Evolutionary conservation across 2,888 invertebrate genomes (phyloP).

Genomic region (Leptothorax acervorum): DNA sequence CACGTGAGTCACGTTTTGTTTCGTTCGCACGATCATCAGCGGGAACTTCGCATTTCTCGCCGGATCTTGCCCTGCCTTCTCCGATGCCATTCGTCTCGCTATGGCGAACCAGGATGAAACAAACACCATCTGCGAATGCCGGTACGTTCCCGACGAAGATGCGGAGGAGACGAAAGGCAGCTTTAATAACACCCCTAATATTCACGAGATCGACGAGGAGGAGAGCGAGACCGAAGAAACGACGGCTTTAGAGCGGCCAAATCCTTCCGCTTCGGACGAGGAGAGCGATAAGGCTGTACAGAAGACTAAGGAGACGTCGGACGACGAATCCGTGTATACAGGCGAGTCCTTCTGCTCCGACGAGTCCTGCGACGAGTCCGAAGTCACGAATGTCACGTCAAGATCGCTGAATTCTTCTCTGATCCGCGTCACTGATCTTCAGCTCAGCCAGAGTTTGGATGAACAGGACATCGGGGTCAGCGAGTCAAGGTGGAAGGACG

Average conservation of each 20-base stretch:
- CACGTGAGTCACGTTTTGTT: constrained; percentile 7
- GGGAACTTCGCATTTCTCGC: background rate
- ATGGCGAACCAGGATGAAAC: constrained; percentile 46
- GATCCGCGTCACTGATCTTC: background rate
- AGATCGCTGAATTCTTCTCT: constrained; percentile 61
- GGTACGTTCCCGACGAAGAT: constrained; percentile 31
- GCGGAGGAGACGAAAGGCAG: constrained; percentile 45
- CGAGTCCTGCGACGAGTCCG: constrained; percentile 73
- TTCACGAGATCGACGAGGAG: constrained; percentile 68
- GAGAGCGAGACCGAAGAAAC: constrained; percentile 63
- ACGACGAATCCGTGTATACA: constrained; percentile 76
- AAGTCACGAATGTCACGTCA: constrained; percentile 72
- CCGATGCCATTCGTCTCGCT: background rate
- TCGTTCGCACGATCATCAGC: background rate
- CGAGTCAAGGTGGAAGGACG: background rate
- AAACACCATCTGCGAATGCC: constrained; percentile 57
- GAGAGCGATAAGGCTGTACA: background rate
- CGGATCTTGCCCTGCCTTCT: background rate
- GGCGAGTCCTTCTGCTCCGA: constrained; percentile 79
- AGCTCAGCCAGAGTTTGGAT: background rate
- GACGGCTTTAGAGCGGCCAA: background rate
- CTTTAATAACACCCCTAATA: constrained; percentile 57
- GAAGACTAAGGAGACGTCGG: constrained; percentile 48
- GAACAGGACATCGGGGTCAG: background rate
- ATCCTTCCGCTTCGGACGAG: background rate